These are phyloP conservation scores for Babyrousa celebensis DNA, from an alignment of 2,797 vertebrate species.

Conservation along the genomic window DNA sequence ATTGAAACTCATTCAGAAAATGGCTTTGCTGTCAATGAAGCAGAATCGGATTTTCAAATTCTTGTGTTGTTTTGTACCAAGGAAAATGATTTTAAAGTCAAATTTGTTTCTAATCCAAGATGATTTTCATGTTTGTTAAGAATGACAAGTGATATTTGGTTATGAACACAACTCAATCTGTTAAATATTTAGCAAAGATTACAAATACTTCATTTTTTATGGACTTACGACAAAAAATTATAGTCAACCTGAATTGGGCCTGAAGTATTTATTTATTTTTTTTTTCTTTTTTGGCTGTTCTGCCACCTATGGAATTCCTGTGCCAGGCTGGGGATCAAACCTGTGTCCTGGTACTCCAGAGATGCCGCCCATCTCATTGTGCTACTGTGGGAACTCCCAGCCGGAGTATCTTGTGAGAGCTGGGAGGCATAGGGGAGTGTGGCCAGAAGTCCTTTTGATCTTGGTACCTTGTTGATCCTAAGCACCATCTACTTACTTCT, in stretches of 20 bases:
- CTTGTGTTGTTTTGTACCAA: constrained; percentile 59
- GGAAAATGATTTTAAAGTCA: constrained; percentile 62
- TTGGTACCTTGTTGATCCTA: neutral
- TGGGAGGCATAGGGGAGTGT: neutral
- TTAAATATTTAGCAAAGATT: constrained; percentile 36
- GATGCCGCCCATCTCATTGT: too few species aligned
- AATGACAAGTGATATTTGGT: constrained; percentile 16
- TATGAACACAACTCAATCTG: neutral
- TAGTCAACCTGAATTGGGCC: neutral
- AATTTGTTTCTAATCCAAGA: constrained; percentile 64
- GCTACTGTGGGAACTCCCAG: neutral
- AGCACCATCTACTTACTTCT: neutral
- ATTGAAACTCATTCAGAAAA: constrained; percentile 49
- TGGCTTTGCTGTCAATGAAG: constrained; percentile 20
- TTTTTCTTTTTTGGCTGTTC: too few species aligned
- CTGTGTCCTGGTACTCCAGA: too few species aligned
- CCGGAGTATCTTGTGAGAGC: neutral
- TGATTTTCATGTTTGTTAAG: constrained; percentile 41
- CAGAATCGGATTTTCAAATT: constrained; percentile 59
- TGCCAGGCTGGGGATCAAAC: too few species aligned
- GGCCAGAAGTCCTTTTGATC: neutral
- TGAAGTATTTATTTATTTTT: neutral
- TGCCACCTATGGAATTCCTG: too few species aligned
- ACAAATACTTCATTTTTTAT: constrained; percentile 53
- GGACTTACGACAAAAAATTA: neutral